Evolutionary conservation across 1,140 invertebrate genomes (phyloP).

Genomic region (Belonocnema kinseyi): DNA sequence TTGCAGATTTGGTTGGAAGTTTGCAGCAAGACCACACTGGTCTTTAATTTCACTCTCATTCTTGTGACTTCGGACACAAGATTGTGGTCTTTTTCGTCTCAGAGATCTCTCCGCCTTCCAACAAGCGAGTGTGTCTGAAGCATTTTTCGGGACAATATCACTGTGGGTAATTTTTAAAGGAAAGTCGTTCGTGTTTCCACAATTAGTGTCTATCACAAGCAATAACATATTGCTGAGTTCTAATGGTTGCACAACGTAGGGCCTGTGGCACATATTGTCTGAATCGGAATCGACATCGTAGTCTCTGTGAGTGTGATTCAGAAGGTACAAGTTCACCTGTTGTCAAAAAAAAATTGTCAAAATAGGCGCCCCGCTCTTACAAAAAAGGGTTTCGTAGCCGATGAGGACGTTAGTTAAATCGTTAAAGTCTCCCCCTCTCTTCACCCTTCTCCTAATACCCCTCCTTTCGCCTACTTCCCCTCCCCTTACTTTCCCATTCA

Average conservation of each 20-base stretch:
- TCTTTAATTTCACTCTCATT: conserved; percentile 79
- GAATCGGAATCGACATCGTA: conserved; percentile 62
- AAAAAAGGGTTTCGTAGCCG: no score
- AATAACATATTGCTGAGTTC: conserved; percentile 89
- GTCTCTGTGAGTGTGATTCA: conserved; percentile 63
- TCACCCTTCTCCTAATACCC: no score
- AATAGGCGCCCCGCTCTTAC: background rate
- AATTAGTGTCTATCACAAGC: conserved; percentile 86
- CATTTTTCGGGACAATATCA: conserved; percentile 79
- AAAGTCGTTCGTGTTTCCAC: conserved; percentile 62
- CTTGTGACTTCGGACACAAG: conserved; percentile 83
- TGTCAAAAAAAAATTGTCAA: background rate
- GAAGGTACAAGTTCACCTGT: conserved; percentile 70
- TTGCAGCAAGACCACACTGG: conserved; percentile 64
- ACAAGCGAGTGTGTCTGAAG: conserved; percentile 78
- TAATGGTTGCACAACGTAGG: conserved; percentile 89
- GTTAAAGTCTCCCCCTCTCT: no score
- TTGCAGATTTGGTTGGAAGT: conserved; percentile 49
- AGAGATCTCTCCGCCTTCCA: conserved; percentile 79
- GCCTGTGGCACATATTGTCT: conserved; percentile 72
- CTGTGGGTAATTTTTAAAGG: conserved; percentile 78
- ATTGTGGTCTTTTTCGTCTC: conserved; percentile 78
- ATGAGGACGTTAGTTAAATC: no score
- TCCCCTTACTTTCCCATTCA: no score
- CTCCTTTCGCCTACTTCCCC: no score